These are phyloP conservation scores for Fukomys damarensis DNA, from an alignment of 2,113 vertebrate species.

Conservation along the genomic window DNA sequence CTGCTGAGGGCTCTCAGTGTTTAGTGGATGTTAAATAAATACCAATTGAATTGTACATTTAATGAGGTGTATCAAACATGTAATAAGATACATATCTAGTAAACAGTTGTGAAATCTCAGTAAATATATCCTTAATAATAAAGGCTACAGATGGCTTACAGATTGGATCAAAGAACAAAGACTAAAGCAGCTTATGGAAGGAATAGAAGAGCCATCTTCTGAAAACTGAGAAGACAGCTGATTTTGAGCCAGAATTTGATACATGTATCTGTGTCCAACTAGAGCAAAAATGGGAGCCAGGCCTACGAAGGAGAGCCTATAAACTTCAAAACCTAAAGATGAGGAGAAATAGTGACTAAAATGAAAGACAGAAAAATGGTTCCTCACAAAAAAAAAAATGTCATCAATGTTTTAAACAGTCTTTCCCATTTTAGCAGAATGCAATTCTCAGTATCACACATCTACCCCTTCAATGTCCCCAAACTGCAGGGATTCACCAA, in stretches of 20 bases:
- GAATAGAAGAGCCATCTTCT: slow-evolving; percentile 75
- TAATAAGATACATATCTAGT: slow-evolving; percentile 84
- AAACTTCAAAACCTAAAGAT: slow-evolving; percentile 70
- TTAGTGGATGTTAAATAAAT: slow-evolving; percentile 82
- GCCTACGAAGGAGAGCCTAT: slow-evolving; percentile 53
- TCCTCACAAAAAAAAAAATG: not conserved
- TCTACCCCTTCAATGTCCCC: not conserved
- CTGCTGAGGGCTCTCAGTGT: slow-evolving; percentile 73
- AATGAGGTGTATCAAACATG: slow-evolving; percentile 84
- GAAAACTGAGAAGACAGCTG: slow-evolving; percentile 78
- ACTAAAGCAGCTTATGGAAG: slow-evolving; percentile 65
- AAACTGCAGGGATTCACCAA: not conserved
- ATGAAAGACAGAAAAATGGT: slow-evolving; percentile 7
- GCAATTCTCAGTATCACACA: not conserved
- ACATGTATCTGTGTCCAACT: slow-evolving; percentile 74
- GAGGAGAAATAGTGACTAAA: slow-evolving; percentile 6
- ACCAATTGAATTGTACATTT: slow-evolving; percentile 79
- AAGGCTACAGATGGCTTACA: slow-evolving; percentile 82
- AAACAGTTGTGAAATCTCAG: slow-evolving; percentile 83
- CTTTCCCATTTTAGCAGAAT: not conserved
- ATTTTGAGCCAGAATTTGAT: slow-evolving; percentile 79
- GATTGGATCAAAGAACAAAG: slow-evolving; percentile 80
- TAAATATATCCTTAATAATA: slow-evolving; percentile 84
- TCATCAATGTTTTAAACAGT: not conserved
- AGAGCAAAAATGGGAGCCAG: slow-evolving; percentile 58